Base-by-base conservation (phyloP, 1,140 invertebrate species). In the Tetragnatha versicolor region DNA sequence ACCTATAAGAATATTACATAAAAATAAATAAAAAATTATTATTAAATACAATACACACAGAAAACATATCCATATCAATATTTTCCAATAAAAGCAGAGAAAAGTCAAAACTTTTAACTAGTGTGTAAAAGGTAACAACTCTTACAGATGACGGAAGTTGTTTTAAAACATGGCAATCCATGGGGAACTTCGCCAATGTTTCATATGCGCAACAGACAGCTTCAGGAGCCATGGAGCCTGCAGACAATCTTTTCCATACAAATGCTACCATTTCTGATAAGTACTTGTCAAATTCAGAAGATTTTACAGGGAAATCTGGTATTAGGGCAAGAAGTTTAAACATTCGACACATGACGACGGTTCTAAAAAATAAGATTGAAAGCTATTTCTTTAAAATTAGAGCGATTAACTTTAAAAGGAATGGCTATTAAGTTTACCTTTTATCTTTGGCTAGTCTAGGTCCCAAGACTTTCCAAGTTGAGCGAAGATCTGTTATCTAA, bases 221-320 rank as follows among this genome's bases (percentile, higher is more conserved):
- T 31, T 55, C 37, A 17, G 69, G 49, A 37, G 22, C 1, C 27
- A 49, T 66, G 7, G 10, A 12, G 25, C 61, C 51, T 31, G 31
- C 17, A 29, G 55, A 37, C 10, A 80, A 47, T 20, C 51, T 47
- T 60, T 61, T 73, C 79, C 79, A 80, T 14, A 75, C 39, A 14
- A 6, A 45, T n/a, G 37, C 10, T 3, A 66, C 49, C n/a, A 60
- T 55, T 33, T 80, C 79, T 31, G 12, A 55, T 70, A 80, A 75
- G 39, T 75, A 80, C 22, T 65, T 75, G 27, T 80, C 79, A 80
- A 66, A 80, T 47, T 73, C 69, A 47, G 42, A 39, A 3, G 79
- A 75, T 58, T 49, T 65, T 10, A 80, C 79, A 58, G 47, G 25
- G 12, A 80, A 20, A 22, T 75, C 60, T 6, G 79, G 79, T n/a